Percentiles rank a stretch among this genome's conserved stretches.
phyloP scores from a whole-genome alignment of 2,113 vertebrate genomes.

The Pachypanchax playfairii region DNA sequence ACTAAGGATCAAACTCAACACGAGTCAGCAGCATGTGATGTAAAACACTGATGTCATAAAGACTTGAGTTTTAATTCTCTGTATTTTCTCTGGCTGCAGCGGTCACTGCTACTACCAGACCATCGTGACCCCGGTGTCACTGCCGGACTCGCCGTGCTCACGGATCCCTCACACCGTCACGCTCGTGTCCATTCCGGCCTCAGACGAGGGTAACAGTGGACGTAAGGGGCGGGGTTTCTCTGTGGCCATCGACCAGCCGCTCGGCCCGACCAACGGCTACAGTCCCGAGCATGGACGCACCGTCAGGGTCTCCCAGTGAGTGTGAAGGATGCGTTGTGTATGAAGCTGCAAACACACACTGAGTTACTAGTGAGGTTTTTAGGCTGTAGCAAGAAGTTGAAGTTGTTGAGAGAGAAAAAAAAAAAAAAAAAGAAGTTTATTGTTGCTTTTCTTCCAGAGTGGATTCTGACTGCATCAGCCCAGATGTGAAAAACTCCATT shows the following conservation, averaged over 20 bases:
- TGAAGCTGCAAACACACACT: background rate
- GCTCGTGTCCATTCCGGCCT: conserved; percentile 93
- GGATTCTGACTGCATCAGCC: conserved; percentile 91
- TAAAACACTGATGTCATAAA: conserved; percentile 19
- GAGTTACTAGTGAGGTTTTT: too few relatives aligned
- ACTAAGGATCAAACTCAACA: background rate
- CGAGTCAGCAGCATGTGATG: conserved; percentile 53
- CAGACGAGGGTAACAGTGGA: conserved; percentile 76
- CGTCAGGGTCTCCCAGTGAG: conserved; percentile 93
- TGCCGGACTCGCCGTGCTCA: conserved; percentile 87
- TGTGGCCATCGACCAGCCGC: conserved; percentile 87
- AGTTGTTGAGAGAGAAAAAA: too few relatives aligned
- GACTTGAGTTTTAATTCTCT: too few relatives aligned
- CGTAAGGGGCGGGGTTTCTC: conserved; percentile 90
- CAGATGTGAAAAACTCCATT: conserved; percentile 96
- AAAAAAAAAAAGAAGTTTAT: background rate
- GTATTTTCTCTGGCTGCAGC: conserved; percentile 57
- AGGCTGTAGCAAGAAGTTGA: too few relatives aligned
- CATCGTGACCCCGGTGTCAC: conserved; percentile 88
- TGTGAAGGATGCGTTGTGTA: background rate
- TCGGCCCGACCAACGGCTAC: conserved; percentile 78
- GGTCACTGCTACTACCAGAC: conserved; percentile 97
- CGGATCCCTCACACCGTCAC: conserved; percentile 97
- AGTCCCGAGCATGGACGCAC: conserved; percentile 85
- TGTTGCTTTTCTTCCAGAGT: conserved; percentile 74